Percentiles rank a stretch among this genome's conserved stretches.
These are phyloP conservation scores for Onychomys arenicola DNA, from an alignment of 2,797 vertebrate species.

Conservation along the genomic window DNA sequence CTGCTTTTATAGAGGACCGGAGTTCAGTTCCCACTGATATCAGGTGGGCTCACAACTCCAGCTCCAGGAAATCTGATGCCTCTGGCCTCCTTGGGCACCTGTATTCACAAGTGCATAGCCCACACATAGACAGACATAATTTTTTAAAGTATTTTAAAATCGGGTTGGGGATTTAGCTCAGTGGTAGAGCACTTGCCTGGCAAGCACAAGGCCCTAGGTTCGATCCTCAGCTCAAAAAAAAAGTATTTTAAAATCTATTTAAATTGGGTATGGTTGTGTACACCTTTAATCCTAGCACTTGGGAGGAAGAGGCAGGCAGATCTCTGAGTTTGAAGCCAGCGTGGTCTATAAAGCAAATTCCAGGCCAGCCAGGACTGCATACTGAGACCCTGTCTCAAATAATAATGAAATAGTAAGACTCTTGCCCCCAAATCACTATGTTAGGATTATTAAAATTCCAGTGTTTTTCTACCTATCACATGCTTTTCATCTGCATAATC, in stretches of 20 bases:
- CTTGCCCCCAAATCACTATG: constrained; percentile 33
- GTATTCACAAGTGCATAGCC: not conserved
- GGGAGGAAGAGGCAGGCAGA: not conserved
- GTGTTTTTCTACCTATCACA: constrained; percentile 49
- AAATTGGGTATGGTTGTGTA: not conserved
- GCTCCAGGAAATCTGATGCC: not conserved
- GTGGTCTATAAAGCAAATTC: not conserved
- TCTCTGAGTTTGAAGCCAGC: not conserved
- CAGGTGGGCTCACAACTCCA: not conserved
- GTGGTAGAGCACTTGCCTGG: no score
- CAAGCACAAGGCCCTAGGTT: no score
- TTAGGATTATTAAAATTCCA: constrained; percentile 47
- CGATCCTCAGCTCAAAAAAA: no score
- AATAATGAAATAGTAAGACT: not conserved
- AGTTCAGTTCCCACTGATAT: not conserved
- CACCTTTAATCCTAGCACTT: not conserved
- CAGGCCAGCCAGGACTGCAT: not conserved
- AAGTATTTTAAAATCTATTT: not conserved
- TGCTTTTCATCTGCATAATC: constrained; percentile 35
- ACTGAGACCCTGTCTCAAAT: not conserved
- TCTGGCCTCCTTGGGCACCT: not conserved
- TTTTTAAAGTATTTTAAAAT: not conserved
- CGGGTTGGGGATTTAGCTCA: no score
- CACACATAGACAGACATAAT: not conserved
- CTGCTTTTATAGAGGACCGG: not conserved